phyloP scores from a whole-genome alignment of 2,888 invertebrate species.

The Xestia rhomboidea region DNA sequence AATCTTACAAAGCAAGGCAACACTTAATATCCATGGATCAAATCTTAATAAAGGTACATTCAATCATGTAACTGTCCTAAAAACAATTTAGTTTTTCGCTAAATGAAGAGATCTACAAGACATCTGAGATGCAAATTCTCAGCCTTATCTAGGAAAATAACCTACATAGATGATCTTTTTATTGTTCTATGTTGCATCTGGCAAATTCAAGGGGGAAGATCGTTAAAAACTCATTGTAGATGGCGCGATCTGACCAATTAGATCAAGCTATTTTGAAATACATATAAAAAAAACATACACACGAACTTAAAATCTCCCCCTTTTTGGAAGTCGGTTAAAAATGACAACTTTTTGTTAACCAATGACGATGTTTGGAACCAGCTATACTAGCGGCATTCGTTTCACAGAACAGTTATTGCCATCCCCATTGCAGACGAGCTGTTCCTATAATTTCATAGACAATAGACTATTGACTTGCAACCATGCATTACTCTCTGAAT shows the following conservation, averaged over 20 bases:
- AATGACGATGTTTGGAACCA: neutral
- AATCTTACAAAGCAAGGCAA: conserved; percentile 14
- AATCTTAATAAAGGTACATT: neutral
- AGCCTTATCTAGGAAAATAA: neutral
- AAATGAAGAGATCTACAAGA: neutral
- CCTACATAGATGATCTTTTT: neutral
- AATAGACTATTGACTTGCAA: conserved; percentile 34
- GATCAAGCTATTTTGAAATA: too few species aligned
- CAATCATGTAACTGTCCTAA: neutral
- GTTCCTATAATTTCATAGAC: conserved; percentile 12
- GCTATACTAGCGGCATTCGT: neutral
- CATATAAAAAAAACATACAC: too few species aligned
- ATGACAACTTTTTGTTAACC: neutral
- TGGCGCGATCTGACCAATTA: neutral
- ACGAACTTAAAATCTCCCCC: too few species aligned
- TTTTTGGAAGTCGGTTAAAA: too few species aligned
- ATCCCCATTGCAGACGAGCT: neutral
- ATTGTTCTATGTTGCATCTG: neutral
- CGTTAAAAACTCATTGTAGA: neutral
- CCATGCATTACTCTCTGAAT: conserved; percentile 20
- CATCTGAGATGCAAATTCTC: neutral
- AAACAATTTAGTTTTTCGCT: neutral
- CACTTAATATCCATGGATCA: too few species aligned
- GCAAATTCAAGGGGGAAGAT: neutral
- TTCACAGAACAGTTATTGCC: neutral